Evolutionary conservation across 2,888 invertebrate genomes (phyloP).

Genomic region (Bugula neritina): DNA sequence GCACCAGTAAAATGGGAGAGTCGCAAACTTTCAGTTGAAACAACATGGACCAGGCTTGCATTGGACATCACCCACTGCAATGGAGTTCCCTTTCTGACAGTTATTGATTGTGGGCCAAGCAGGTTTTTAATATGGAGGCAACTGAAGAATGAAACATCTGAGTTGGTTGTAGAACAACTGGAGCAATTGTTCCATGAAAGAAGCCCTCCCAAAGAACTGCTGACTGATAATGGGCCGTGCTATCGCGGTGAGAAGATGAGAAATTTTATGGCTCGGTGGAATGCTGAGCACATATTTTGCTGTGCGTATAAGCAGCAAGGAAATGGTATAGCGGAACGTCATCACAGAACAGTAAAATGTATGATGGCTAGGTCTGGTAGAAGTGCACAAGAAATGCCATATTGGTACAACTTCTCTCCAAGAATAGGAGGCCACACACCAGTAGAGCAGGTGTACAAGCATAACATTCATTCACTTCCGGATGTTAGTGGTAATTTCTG

Average conservation of each 20-base stretch:
- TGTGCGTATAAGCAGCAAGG: background rate
- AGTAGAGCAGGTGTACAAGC: background rate
- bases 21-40: background rate
- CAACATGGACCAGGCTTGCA: no score
- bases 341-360: background rate
- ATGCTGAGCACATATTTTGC: background rate
- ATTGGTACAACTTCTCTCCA: no score
- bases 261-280: background rate
- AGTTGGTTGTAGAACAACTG: no score
- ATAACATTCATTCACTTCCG: background rate
- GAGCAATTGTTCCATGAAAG: no score
- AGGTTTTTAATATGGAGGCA: no score
- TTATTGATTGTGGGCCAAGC: no score
- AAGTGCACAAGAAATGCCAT: background rate
- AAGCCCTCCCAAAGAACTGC: no score
- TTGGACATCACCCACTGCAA: no score
- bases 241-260: background rate
- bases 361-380: background rate
- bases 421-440: background rate
- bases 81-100: no score
- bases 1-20: background rate
- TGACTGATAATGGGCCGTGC: no score
- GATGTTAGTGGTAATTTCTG: background rate
- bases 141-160: no score
- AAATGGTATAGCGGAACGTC: background rate